Base-by-base conservation (phyloP, 1,140 invertebrate species). In the Varroa destructor region DNA sequence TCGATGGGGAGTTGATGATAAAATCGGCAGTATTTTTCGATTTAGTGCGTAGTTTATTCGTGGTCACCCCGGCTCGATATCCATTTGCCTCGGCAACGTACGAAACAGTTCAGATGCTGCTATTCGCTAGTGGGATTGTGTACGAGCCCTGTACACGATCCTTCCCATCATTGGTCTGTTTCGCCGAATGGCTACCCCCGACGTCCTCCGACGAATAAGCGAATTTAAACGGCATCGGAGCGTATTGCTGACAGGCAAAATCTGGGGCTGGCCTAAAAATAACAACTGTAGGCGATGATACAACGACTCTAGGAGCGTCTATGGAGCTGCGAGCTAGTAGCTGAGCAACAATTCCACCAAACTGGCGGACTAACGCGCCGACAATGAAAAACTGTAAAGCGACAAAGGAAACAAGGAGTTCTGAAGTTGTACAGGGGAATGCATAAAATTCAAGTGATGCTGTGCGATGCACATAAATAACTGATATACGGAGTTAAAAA, bases 11-110 rank as follows among this genome's bases (percentile, higher is more conserved):
- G 36, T 1, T 67, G 61, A 67, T 67, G 61, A 67, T 67, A 37
- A 67, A 12, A 40, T 67, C 61, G 61, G 61, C 61, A 1, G 61
- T 12, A 46, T 67, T 67, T 8, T 67, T 67, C 61, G 61, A 67
- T 40, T 67, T 37, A 8, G 61, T 67, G 37, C 61, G 12, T 12
- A 67, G 61, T 46, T 67, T 37, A 1, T 67, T 67, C 12, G 61
- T 67, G 2, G 74, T 74, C 6, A 74, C 74, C 36, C 71, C 73
- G 1, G 74, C 74, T 51, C 70, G 71, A 67, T 73, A 74, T 42
- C 74, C 74, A 55, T 72, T 70, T 1, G 72, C 71, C 6, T 74
- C 73, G n/a, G 71, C 74, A 36, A 70, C 67, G 61, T 75, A 75
- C 51, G 61, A 37, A 46, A 74, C 74, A 14, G 73, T 74, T 71